Conservation (phyloP, 2,888 invertebrate species). For the Eupithecia abbreviata region DNA sequence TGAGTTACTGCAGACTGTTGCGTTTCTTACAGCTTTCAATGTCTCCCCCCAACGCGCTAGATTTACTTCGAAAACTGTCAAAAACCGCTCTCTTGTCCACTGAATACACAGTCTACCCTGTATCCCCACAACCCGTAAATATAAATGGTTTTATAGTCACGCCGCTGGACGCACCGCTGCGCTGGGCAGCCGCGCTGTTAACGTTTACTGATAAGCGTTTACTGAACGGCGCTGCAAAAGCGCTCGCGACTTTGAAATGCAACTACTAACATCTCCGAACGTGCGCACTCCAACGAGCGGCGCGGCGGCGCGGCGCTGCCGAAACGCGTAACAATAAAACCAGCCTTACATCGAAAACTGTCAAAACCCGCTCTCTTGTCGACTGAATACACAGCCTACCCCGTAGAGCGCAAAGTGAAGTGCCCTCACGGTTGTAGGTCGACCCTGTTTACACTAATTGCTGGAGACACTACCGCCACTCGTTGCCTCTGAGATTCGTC, state of each 20-base stretch:
- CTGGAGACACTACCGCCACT: slow-evolving; percentile 66
- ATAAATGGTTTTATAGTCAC: no score
- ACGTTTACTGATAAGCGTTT: no score
- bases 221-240: no score
- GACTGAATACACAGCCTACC: slow-evolving; percentile 18
- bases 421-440: slow-evolving; percentile 66
- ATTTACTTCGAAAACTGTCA: not conserved
- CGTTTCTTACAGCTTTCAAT: not conserved
- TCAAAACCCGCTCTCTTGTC: slow-evolving; percentile 30
- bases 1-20: no score
- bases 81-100: slow-evolving; percentile 35
- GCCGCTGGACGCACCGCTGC: no score
- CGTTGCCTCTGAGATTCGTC: slow-evolving; percentile 52
- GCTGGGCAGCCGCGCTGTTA: no score
- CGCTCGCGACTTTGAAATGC: no score
- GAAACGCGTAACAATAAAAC: no score
- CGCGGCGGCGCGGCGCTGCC: no score
- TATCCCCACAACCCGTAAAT: no score
- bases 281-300: no score
- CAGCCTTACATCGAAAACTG: not conserved
- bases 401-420: slow-evolving; percentile 55
- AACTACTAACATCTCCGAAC: no score
- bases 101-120: slow-evolving; percentile 2
- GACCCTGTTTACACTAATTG: slow-evolving; percentile 76
- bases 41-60: not conserved